A percentile compares a stretch with the other conserved stretches of the same genome.
Conservation (phyloP, 2,797 vertebrate species). For the Chanos chanos region DNA sequence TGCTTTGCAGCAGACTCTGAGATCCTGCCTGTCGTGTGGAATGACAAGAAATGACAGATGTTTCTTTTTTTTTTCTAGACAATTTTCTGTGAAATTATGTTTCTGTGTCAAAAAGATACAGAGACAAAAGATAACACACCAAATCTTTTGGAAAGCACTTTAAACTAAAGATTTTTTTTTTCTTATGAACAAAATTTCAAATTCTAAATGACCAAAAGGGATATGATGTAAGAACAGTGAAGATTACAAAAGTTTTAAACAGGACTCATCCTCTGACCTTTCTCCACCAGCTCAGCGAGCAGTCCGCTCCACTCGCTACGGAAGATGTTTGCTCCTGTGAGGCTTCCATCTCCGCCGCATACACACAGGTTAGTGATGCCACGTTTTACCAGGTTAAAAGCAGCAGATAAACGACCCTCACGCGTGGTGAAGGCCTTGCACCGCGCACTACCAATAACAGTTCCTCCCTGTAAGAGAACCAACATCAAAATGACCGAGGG, state of each 20-base stretch:
- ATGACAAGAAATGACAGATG: background rate
- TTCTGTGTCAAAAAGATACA: too few relatives aligned
- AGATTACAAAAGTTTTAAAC: background rate
- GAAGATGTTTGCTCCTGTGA: constrained; percentile 91
- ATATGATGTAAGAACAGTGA: background rate
- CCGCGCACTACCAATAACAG: constrained; percentile 90
- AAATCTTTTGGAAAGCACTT: too few relatives aligned
- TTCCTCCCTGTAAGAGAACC: constrained; percentile 79
- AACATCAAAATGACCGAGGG: background rate
- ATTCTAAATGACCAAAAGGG: too few relatives aligned
- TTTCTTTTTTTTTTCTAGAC: too few relatives aligned
- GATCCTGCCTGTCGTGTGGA: constrained; percentile 76
- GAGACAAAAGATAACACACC: too few relatives aligned
- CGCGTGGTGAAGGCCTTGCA: constrained; percentile 87
- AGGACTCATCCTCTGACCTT: constrained; percentile 63
- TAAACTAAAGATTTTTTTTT: too few relatives aligned
- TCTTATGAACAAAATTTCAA: too few relatives aligned
- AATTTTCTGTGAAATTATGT: too few relatives aligned
- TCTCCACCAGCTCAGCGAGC: constrained; percentile 80
- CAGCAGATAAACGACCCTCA: constrained; percentile 79
- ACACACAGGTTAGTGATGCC: constrained; percentile 95
- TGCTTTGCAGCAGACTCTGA: constrained; percentile 69
- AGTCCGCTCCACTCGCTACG: constrained; percentile 86
- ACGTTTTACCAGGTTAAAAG: constrained; percentile 85
- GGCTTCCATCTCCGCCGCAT: constrained; percentile 93